These are phyloP conservation scores for Syndactyla subalaris DNA, from an alignment of 2,797 vertebrate genomes.

Conservation along the genomic window DNA sequence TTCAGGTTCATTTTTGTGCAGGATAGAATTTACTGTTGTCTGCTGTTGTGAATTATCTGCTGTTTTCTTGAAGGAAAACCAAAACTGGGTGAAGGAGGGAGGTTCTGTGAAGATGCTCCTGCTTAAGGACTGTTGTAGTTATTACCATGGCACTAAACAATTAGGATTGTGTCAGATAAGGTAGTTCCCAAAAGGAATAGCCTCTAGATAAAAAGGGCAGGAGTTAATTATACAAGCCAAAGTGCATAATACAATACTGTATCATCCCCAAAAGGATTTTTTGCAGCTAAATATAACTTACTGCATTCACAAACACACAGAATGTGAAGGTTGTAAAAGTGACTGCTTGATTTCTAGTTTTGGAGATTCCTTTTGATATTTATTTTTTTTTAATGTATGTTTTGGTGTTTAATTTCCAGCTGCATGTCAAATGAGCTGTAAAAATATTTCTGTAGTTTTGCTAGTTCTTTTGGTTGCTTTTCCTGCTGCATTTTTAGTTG, in stretches of 20 bases:
- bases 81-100: background rate
- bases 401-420: slow-evolving; percentile 33
- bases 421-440: background rate
- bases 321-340: background rate
- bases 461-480: slow-evolving; percentile 14
- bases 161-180: background rate
- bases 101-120: background rate
- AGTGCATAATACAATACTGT: background rate
- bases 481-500: background rate
- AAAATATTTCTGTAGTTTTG: slow-evolving; percentile 5
- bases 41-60: background rate
- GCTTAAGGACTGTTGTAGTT: background rate
- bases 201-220: background rate
- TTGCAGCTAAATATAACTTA: background rate
- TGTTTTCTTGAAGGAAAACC: background rate
- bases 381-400: background rate
- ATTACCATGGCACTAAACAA: background rate
- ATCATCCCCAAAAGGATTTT: background rate
- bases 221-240: background rate
- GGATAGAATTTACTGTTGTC: background rate
- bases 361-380: background rate
- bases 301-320: background rate
- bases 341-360: background rate
- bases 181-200: background rate
- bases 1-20: background rate